Evolutionary conservation across 2,113 vertebrate genomes (phyloP), one percentile per base, ranked within the genome.

Genomic region (Rutilus rutilus): DNA sequence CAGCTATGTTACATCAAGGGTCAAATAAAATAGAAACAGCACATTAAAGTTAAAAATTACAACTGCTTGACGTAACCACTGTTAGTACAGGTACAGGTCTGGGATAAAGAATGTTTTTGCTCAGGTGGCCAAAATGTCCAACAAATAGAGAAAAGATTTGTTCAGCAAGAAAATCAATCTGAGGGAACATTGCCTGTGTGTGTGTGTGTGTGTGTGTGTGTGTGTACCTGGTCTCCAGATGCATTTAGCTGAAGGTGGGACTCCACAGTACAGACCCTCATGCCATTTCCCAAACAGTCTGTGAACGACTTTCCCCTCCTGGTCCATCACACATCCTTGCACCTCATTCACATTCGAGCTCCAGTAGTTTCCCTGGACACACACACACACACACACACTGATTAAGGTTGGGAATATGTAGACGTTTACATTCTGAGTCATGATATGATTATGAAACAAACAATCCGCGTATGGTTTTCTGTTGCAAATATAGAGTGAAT

Each of bases 201-300:
- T 39, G 39, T 39, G 39, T 39, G 36, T 39, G 36, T 39, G 36
- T 39, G 6, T 39, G 36, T 6, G 39, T 42, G 39, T 42, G 30
- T 36, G 7, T 23, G 50, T 92, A 99, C 98, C 98, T 94, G 98
- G 97, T 87, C 98, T 98, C 98, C 98, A 99, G 92, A 99, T 91
- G 88, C 98, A 99, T 92, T 97, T 99, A 73, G 98, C 98, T 14
- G 98, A 99, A 21, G 97, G 98, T 25, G 97, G 96, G 88, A 99
- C 94, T 0, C 98, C 98, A 50, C 98, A 99, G 86, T 96, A 99
- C 82, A 99, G 94, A 4, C 98, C 98, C 91, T 99, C 98, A 0
- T 99, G 98, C 98, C 98, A 99, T 90, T 99, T 99, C 39, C 98
- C 98, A 92, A 99, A 99, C 2, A 99, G 96, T 69, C 97, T 96